Conservation (phyloP, 2,113 vertebrate genomes). For the Peucedramus taeniatus region DNA sequence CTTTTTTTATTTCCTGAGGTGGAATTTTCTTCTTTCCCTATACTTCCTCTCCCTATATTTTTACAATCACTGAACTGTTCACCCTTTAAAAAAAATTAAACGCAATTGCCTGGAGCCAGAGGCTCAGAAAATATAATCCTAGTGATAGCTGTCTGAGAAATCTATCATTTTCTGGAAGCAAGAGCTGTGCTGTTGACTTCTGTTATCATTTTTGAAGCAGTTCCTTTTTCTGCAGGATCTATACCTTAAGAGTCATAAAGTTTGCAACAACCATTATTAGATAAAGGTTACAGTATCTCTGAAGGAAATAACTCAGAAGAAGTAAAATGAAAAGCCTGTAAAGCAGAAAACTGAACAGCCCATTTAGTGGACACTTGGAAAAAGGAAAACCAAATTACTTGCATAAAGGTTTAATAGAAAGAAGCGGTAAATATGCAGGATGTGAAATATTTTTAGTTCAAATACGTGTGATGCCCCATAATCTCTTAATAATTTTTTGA, state of each 20-base stretch:
- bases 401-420: not conserved
- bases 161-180: not conserved
- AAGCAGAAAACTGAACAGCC: not conserved
- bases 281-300: not conserved
- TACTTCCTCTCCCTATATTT: not conserved
- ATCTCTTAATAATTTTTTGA: not conserved
- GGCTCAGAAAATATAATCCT: not conserved
- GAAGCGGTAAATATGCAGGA: not conserved
- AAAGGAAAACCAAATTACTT: not conserved
- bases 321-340: not conserved
- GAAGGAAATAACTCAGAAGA: not conserved
- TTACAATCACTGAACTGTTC: not conserved
- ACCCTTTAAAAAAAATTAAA: not conserved
- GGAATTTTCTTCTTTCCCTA: not conserved
- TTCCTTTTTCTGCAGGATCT: not conserved
- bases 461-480: not conserved
- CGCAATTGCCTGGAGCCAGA: not conserved
- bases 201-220: not conserved
- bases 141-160: not conserved
- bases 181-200: not conserved
- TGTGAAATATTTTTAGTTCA: not conserved
- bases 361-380: not conserved
- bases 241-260: not conserved
- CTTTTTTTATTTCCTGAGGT: not conserved
- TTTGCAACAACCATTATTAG: not conserved